Percentiles rank a stretch among this genome's conserved stretches.
Conservation (phyloP, 2,797 vertebrate genomes). For the Ctenopoma kingsleyae region DNA sequence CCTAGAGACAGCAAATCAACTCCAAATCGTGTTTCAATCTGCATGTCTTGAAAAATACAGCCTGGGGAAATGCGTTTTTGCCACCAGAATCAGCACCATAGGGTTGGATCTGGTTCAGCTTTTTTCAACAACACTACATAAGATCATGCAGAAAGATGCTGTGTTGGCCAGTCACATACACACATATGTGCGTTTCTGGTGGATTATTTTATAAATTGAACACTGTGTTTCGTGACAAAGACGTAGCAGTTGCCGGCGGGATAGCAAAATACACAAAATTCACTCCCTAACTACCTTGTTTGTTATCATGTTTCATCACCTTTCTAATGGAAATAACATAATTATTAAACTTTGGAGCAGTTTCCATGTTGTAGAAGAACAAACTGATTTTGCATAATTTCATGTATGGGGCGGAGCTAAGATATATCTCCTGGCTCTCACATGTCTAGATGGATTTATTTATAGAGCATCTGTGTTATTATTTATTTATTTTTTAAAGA, state of each 20-base stretch:
- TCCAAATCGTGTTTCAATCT: background rate
- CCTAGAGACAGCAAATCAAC: background rate
- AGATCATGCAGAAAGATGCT: too few species aligned
- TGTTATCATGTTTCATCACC: slow-evolving; percentile 51
- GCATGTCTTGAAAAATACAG: too few species aligned
- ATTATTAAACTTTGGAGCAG: slow-evolving; percentile 35
- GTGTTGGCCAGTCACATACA: too few species aligned
- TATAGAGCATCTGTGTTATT: slow-evolving; percentile 30
- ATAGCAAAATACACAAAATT: background rate
- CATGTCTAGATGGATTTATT: slow-evolving; percentile 56
- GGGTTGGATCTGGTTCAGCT: too few species aligned
- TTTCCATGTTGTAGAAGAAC: slow-evolving; percentile 24
- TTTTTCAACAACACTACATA: too few species aligned
- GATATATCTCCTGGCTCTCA: slow-evolving; percentile 33
- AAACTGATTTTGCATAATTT: slow-evolving; percentile 30
- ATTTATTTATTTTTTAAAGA: slow-evolving; percentile 15
- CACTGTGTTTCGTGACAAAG: too few species aligned
- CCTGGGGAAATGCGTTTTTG: too few species aligned
- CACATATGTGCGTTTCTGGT: too few species aligned
- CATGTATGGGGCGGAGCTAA: background rate
- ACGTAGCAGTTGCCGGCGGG: too few species aligned
- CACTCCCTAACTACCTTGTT: slow-evolving; percentile 11
- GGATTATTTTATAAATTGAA: too few species aligned
- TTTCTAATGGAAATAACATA: slow-evolving; percentile 42
- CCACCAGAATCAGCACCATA: too few species aligned